Base-by-base conservation (phyloP, 2,888 invertebrate genomes). In the Parnassius mnemosyne region DNA sequence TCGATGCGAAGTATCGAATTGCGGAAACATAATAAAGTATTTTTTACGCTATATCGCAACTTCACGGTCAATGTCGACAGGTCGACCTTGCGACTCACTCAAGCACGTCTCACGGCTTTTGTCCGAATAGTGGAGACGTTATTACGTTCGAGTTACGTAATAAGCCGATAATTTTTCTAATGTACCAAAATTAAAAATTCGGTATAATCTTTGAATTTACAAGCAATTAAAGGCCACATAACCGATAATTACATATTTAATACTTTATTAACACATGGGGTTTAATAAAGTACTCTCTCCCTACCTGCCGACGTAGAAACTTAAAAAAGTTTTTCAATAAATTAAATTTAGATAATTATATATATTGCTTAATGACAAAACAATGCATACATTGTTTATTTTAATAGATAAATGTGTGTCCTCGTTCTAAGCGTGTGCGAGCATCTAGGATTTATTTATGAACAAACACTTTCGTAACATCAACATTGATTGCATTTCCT, bases 31-130 rank as follows among this genome's bases (percentile, higher is more conserved):
- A 81, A 81, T 80, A 80, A 77, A 76, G 78, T 79, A 80, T 85
- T 78, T 82, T 81, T 83, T 76, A 74, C 78, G 73, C 73, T 75
- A 77, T 83, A 82, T 80, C 77, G 83, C 83, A 80, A 81, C 81
- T 82, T 84, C 85, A 90, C 87, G 91, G 90, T 86, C 90, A 91
- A 90, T 90, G 90, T 86, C 91, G 87, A 84, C 78, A 72, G 74
- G 81, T 70, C 80, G 89, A 75, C 91, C 90, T 91, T 90, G 91
- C 71, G 71, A 76, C 76, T 78, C 82, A 77, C 74, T 81, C 80
- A 76, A 84, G 78, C 87, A 84, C 81, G 84, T 81, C 85, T 81
- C 75, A 71, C 76, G 69, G 70, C 71, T 74, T 76, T 70, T 79
- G 77, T 77, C 83, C 81, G 74, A 87, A 84, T 80, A 81, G 73